Percentiles rank a stretch among this genome's conserved stretches.
Evolutionary conservation across 2,888 invertebrate species (phyloP).

Genomic region (Euzetes globulus): DNA sequence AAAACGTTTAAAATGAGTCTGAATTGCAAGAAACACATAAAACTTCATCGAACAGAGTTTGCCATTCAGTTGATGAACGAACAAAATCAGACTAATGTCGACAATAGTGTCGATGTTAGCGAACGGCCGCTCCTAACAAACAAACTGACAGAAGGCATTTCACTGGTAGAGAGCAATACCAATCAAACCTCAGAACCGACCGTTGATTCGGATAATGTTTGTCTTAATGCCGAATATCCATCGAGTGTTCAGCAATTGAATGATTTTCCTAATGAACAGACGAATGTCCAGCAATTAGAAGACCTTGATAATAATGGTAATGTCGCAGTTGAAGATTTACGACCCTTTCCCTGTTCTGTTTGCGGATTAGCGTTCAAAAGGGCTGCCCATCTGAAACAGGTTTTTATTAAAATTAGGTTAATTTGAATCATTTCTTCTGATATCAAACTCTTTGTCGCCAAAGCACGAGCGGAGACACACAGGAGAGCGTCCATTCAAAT

Average conservation of each 20-base stretch:
- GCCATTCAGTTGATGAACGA: conserved; percentile 9
- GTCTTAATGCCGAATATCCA: too few relatives aligned
- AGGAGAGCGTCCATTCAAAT: conserved; percentile 49
- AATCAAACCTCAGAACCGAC: too few relatives aligned
- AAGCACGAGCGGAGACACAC: conserved; percentile 51
- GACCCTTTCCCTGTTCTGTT: conserved; percentile 45
- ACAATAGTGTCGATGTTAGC: not conserved
- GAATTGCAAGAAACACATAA: conserved; percentile 60
- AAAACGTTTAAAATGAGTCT: conserved; percentile 56
- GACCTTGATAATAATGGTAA: too few relatives aligned
- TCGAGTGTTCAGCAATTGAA: too few relatives aligned
- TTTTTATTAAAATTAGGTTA: conserved; percentile 50
- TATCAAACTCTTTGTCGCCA: conserved; percentile 43
- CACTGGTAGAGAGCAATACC: too few relatives aligned
- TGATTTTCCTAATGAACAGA: too few relatives aligned
- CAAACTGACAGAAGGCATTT: not conserved
- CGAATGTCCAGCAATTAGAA: too few relatives aligned
- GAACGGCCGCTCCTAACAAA: not conserved
- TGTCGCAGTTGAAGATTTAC: not conserved
- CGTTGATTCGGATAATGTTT: too few relatives aligned
- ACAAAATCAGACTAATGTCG: not conserved
- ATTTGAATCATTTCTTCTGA: conserved; percentile 48
- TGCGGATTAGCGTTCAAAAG: conserved; percentile 53
- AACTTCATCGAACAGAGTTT: conserved; percentile 52
- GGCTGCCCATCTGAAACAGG: conserved; percentile 54